A percentile compares a stretch with the other conserved stretches of the same genome.
phyloP scores from a whole-genome alignment of 2,113 vertebrate species.

The Mormoops blainvillei region DNA sequence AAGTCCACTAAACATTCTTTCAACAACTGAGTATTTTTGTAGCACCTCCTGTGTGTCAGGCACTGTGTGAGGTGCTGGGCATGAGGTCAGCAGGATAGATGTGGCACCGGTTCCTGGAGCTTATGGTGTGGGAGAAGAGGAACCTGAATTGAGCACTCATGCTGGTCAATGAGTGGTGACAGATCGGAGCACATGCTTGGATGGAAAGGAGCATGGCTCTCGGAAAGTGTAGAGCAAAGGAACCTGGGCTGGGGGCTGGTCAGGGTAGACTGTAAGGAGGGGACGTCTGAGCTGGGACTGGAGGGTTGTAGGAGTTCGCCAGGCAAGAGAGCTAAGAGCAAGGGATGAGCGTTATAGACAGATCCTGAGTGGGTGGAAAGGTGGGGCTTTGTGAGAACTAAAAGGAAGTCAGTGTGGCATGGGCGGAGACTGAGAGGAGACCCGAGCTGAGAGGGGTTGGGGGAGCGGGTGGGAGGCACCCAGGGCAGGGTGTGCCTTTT shows the following conservation, averaged over 20 bases:
- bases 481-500: neutral
- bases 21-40: neutral
- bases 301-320: neutral
- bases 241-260: neutral
- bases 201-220: neutral
- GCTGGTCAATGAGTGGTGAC: rapidly evolving
- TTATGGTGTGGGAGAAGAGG: neutral
- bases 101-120: rapidly evolving
- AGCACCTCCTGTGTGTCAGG: neutral
- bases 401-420: neutral
- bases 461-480: neutral
- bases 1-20: neutral
- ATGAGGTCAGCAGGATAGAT: neutral
- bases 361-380: neutral
- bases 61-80: neutral
- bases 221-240: neutral
- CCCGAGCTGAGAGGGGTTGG: neutral
- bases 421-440: neutral
- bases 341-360: neutral
- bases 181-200: neutral
- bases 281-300: neutral
- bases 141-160: too few species aligned
- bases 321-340: neutral
- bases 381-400: neutral
- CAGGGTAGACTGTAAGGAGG: neutral